A percentile compares a stretch with the other conserved stretches of the same genome.
These are phyloP conservation scores for Tetranychus cinnabarinus DNA, from an alignment of 1,140 invertebrate species.

Conservation along the genomic window DNA sequence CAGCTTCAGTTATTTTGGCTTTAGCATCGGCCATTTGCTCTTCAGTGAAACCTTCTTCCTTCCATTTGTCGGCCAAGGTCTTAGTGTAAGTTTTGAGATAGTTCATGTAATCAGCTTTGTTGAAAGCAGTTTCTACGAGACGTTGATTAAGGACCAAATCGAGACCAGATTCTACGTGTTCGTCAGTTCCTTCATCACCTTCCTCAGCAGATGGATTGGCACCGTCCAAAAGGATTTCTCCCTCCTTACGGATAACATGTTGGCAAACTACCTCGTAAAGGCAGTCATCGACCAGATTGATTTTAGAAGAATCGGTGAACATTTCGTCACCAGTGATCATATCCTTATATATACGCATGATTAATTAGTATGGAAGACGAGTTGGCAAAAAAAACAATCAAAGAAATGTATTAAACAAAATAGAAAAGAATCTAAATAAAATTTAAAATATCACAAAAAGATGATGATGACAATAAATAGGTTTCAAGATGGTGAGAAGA, in stretches of 20 bases:
- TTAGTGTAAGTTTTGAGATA: constrained; percentile 95
- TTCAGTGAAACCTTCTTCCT: constrained; percentile 36
- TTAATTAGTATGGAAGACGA: no score
- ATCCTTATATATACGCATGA: no score
- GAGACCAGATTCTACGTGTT: constrained; percentile 46
- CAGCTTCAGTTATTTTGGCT: constrained; percentile 76
- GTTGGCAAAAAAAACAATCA: no score
- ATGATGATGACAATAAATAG: no score
- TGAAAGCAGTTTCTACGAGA: constrained; percentile 48
- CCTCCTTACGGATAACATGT: constrained; percentile 44
- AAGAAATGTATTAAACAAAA: no score
- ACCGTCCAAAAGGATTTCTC: constrained; percentile 55
- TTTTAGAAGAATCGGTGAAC: constrained; percentile 90
- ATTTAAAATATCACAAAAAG: no score
- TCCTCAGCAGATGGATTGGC: constrained; percentile 73
- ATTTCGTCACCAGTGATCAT: constrained; percentile 62
- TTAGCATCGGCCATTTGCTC: constrained; percentile 30
- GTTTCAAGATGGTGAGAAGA: no score
- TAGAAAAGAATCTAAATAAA: no score
- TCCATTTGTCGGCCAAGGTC: constrained; percentile 54
- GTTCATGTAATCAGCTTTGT: constrained; percentile 43
- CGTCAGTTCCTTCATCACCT: constrained; percentile 56
- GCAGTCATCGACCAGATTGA: constrained; percentile 74
- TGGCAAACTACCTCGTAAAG: constrained; percentile 63
- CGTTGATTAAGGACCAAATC: constrained; percentile 82